These are phyloP conservation scores for Podarcis lilfordi DNA, from an alignment of 2,797 vertebrate species.

Conservation along the genomic window DNA sequence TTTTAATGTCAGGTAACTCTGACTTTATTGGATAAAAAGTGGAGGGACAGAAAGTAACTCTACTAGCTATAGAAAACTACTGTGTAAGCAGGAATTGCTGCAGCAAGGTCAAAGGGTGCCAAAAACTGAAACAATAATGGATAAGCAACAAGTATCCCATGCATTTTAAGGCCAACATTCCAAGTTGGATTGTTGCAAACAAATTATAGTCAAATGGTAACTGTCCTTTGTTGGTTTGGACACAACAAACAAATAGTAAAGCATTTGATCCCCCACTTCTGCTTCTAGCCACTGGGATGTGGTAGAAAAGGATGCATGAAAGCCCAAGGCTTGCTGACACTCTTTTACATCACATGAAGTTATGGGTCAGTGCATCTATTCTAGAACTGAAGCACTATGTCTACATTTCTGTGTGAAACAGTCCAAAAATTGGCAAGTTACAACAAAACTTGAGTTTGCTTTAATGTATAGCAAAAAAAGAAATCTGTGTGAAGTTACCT, in stretches of 20 bases:
- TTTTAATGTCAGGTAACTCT: background rate
- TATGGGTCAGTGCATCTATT: background rate
- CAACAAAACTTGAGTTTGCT: background rate
- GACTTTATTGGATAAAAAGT: too few species aligned
- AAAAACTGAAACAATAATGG: background rate
- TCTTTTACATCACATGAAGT: too few species aligned
- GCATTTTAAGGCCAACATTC: background rate
- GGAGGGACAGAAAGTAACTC: background rate
- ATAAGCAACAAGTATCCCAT: background rate
- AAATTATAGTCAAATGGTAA: too few species aligned
- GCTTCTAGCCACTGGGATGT: too few species aligned
- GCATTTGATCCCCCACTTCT: too few species aligned
- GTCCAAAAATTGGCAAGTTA: background rate
- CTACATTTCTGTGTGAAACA: background rate
- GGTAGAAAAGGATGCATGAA: too few species aligned
- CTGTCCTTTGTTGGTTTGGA: too few species aligned
- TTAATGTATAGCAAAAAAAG: background rate
- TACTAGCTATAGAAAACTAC: background rate
- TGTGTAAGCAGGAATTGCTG: background rate
- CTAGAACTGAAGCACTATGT: background rate
- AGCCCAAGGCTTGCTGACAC: too few species aligned
- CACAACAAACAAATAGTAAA: too few species aligned
- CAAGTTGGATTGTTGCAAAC: too few species aligned
- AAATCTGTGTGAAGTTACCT: background rate
- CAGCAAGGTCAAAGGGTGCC: background rate